A percentile compares a stretch with the other conserved stretches of the same genome.
These are phyloP conservation scores for Illadopsis cleaveri DNA, from an alignment of 2,113 vertebrate species.

Conservation along the genomic window DNA sequence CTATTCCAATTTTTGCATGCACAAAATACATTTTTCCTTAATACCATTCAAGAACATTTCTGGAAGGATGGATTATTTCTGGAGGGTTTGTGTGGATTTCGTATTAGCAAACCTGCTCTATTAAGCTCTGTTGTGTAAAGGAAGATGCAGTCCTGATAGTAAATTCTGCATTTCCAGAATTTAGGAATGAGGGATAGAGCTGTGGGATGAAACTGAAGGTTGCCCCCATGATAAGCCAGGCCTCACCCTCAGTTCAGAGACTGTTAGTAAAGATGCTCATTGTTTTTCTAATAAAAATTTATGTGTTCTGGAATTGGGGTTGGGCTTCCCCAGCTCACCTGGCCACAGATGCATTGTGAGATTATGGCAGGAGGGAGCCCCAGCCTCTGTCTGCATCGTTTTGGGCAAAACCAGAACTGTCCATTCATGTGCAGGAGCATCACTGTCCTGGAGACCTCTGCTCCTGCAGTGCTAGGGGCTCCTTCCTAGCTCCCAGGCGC, in stretches of 20 bases:
- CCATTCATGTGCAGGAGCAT: neutral
- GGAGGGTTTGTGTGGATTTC: neutral
- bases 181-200: neutral
- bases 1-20: neutral
- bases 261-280: fast-evolving
- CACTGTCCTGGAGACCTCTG: neutral
- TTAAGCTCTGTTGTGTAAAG: neutral
- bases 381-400: neutral
- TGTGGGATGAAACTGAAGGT: neutral
- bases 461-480: neutral
- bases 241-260: neutral
- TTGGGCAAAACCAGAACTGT: neutral
- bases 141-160: neutral
- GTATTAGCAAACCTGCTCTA: neutral
- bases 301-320: neutral
- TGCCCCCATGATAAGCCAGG: neutral
- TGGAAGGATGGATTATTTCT: neutral
- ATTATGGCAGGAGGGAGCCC: neutral
- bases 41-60: neutral
- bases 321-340: neutral
- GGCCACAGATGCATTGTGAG: neutral
- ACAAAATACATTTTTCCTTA: neutral
- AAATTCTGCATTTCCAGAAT: neutral
- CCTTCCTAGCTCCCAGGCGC: neutral
- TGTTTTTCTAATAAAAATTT: neutral